Evolutionary conservation across 1,140 invertebrate species (phyloP).

Genomic region (Adelges cooleyi): DNA sequence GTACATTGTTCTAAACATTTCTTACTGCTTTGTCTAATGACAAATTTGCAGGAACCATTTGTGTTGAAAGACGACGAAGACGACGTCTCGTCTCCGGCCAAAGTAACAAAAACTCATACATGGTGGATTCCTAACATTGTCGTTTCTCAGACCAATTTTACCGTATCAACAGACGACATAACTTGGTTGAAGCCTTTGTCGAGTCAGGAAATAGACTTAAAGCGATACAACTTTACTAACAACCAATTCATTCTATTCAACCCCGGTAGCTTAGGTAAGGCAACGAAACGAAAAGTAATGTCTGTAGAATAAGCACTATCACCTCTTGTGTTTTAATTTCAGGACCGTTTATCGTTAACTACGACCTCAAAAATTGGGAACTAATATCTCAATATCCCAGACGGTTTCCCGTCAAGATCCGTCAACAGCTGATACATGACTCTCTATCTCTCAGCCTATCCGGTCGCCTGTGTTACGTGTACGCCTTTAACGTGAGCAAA

Average conservation of each 20-base stretch:
- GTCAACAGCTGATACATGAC: slow-evolving; percentile 64
- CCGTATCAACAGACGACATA: slow-evolving; percentile 38
- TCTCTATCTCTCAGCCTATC: slow-evolving; percentile 66
- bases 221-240: slow-evolving; percentile 25
- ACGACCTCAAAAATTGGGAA: slow-evolving; percentile 66
- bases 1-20: not conserved
- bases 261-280: slow-evolving; percentile 62
- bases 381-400: slow-evolving; percentile 46
- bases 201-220: slow-evolving; percentile 25
- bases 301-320: not conserved
- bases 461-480: slow-evolving; percentile 44
- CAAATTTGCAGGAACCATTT: slow-evolving; percentile 34
- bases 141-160: slow-evolving; percentile 43
- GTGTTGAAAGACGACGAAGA: slow-evolving; percentile 16
- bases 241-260: slow-evolving; percentile 56
- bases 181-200: slow-evolving; percentile 24
- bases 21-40: not conserved
- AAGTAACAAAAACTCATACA: slow-evolving; percentile 39
- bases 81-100: slow-evolving; percentile 4
- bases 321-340: no score
- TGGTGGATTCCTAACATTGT: slow-evolving; percentile 61
- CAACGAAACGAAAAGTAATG: not conserved
- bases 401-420: slow-evolving; percentile 53
- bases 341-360: slow-evolving; percentile 72
- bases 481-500: slow-evolving; percentile 60